Conservation (phyloP, 2,113 vertebrate species). For the Mesembrinibis cayennensis region DNA sequence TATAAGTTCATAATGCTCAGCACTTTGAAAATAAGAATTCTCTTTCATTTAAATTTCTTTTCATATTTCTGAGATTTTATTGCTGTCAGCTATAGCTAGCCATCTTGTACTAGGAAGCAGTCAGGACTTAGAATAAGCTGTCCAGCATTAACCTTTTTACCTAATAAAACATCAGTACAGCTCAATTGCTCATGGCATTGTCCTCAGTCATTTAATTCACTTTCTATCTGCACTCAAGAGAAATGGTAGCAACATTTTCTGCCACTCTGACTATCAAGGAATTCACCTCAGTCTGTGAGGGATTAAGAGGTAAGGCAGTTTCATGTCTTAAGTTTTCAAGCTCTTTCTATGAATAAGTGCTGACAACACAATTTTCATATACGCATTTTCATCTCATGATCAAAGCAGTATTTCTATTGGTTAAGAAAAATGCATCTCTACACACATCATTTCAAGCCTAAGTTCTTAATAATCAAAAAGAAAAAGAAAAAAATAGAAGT, state of each 20-base stretch:
- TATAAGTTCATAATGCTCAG: conserved; percentile 19
- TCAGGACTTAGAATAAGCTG: background rate
- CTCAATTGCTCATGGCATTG: background rate
- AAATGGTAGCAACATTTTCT: background rate
- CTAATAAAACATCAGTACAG: conserved; percentile 12
- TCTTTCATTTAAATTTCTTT: conserved; percentile 34
- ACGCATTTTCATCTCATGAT: background rate
- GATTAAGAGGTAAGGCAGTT: conserved; percentile 2
- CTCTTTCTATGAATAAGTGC: background rate
- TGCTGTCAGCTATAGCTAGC: background rate
- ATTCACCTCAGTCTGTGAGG: background rate
- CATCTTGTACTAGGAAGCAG: background rate
- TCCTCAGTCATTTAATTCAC: conserved; percentile 38
- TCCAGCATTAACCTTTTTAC: conserved; percentile 30
- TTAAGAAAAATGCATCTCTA: background rate
- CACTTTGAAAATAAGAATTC: conserved; percentile 23
- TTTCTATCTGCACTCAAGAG: background rate
- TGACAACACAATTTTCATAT: background rate
- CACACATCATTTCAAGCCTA: background rate
- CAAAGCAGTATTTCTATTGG: background rate
- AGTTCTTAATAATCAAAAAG: background rate
- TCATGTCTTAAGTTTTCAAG: conserved; percentile 1
- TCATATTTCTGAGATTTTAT: background rate
- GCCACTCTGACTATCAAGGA: background rate
- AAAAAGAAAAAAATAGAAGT: background rate